Evolutionary conservation across 2,113 vertebrate genomes (phyloP).

Genomic region (Sakesphorus luctuosus): DNA sequence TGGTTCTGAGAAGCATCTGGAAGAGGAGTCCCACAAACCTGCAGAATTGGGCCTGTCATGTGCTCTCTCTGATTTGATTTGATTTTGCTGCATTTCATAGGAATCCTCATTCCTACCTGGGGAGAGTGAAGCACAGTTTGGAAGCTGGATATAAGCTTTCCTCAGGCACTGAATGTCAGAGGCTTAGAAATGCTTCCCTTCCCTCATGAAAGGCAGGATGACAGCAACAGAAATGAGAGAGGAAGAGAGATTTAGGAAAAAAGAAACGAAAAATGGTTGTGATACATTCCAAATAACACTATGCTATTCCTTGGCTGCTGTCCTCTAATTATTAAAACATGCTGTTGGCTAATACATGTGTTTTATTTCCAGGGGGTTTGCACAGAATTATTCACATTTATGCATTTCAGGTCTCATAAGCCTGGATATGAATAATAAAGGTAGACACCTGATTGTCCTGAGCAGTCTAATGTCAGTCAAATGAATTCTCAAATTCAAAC

Average conservation of each 20-base stretch:
- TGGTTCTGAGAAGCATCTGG: not conserved
- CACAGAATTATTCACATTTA: slow-evolving; percentile 20
- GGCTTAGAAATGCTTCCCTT: not conserved
- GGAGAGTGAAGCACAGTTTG: not conserved
- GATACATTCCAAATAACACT: not conserved
- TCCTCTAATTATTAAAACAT: slow-evolving; percentile 50
- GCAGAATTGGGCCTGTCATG: not conserved
- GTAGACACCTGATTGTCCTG: not conserved
- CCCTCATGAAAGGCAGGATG: not conserved
- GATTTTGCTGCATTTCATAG: not conserved
- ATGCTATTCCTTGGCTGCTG: slow-evolving; percentile 18
- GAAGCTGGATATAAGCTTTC: not conserved
- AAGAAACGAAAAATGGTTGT: not conserved
- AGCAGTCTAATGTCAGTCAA: not conserved
- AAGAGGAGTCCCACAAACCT: not conserved
- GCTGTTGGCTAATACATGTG: not conserved
- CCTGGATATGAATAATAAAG: not conserved
- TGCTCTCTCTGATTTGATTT: not conserved
- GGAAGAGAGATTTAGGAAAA: not conserved
- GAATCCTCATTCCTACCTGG: not conserved
- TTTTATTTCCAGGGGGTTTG: not conserved
- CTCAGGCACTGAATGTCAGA: not conserved
- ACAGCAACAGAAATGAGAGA: slow-evolving; percentile 7
- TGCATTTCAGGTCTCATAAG: slow-evolving; percentile 6
- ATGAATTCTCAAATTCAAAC: not conserved